Evolutionary conservation across 2,113 vertebrate genomes (phyloP).

Genomic region (Nothoprocta perdicaria): DNA sequence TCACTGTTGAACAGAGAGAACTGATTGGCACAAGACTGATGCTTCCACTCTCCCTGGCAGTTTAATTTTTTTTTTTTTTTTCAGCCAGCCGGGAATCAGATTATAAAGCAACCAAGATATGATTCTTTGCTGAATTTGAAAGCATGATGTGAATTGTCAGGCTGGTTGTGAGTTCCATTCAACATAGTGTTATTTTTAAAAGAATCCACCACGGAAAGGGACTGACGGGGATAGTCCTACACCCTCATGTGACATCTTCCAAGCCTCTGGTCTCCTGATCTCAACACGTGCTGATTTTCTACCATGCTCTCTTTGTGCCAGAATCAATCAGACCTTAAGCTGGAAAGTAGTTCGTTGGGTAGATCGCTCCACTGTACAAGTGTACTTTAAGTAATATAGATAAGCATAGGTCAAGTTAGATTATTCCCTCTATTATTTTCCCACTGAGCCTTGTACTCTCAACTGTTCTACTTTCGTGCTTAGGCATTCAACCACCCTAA

Average conservation of each 20-base stretch:
- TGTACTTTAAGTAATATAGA: rapidly evolving
- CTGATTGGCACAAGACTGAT: background rate
- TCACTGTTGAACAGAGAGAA: background rate
- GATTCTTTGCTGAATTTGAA: background rate
- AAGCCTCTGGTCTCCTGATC: background rate
- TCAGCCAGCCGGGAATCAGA: background rate
- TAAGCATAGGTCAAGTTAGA: rapidly evolving
- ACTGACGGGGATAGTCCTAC: background rate
- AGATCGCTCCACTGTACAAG: background rate
- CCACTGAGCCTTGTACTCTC: background rate
- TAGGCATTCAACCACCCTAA: background rate
- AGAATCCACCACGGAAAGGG: background rate
- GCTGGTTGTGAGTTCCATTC: background rate
- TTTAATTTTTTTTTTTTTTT: background rate
- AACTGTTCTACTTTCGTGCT: rapidly evolving
- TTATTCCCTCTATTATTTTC: background rate
- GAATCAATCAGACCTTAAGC: background rate
- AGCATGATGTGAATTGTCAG: background rate
- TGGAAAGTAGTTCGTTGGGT: background rate
- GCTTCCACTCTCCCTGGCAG: background rate
- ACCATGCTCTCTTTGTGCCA: background rate
- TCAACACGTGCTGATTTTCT: background rate
- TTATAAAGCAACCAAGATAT: background rate
- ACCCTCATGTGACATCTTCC: background rate
- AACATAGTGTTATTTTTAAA: background rate